Percentiles rank a stretch among this genome's conserved stretches.
Conservation (phyloP, 1,140 invertebrate genomes). For the Drosophila varians region DNA sequence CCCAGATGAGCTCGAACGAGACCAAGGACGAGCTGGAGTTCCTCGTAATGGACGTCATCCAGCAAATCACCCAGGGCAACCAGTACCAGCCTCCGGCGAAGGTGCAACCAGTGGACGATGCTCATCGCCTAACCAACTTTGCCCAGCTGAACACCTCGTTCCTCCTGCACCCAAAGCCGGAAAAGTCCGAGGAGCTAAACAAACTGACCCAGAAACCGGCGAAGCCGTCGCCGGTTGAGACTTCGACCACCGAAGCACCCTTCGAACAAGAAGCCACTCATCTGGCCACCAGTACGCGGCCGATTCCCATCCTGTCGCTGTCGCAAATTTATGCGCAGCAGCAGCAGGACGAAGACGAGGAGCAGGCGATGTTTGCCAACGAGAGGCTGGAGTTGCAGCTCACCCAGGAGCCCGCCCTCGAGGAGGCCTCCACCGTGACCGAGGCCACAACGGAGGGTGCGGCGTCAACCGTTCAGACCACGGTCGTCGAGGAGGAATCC, state of each 20-base stretch:
- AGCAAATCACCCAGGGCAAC: conserved; percentile 65
- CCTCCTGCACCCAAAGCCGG: conserved; percentile 44
- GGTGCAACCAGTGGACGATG: conserved; percentile 22
- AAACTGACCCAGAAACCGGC: conserved; percentile 4
- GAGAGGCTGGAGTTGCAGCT: conserved; percentile 45
- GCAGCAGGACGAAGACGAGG: conserved; percentile 65
- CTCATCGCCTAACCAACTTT: conserved; percentile 65
- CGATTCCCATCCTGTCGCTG: conserved; percentile 59
- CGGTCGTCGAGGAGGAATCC: conserved; percentile 22
- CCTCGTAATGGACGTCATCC: conserved; percentile 75
- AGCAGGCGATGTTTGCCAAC: conserved; percentile 53
- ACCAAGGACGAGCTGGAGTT: conserved; percentile 78
- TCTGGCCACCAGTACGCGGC: conserved; percentile 47
- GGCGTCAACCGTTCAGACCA: conserved; percentile 30
- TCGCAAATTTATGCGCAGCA: conserved; percentile 77
- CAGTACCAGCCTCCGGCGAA: conserved; percentile 7
- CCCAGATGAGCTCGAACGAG: conserved; percentile 68
- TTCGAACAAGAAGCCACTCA: conserved; percentile 45
- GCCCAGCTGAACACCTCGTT: conserved; percentile 74
- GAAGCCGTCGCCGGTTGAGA: conserved; percentile 6
- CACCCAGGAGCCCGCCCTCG: conserved; percentile 20
- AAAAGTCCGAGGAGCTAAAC: conserved; percentile 9
- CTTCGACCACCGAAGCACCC: conserved; percentile 15
- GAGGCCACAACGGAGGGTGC: conserved; percentile 15
- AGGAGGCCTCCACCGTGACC: conserved; percentile 1